Conservation (phyloP, 2,888 invertebrate species). For the Bombyx huttoni region DNA sequence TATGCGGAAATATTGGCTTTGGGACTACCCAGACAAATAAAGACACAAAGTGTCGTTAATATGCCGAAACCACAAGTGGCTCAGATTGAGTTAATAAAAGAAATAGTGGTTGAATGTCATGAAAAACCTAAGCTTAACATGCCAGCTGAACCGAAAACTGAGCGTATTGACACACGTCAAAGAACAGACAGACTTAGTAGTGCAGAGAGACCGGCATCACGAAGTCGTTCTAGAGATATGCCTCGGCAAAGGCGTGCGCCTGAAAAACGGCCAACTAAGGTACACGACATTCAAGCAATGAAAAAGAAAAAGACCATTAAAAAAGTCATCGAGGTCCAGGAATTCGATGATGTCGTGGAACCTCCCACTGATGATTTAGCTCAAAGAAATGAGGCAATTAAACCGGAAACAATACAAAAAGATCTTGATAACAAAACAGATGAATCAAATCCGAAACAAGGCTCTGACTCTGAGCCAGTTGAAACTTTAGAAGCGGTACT, state of each 20-base stretch:
- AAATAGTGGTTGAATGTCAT: constrained; percentile 37
- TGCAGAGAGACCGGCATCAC: constrained; percentile 28
- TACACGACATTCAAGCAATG: constrained; percentile 35
- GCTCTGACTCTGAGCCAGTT: constrained; percentile 19
- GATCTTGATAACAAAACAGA: neutral
- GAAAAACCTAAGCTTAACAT: constrained; percentile 28
- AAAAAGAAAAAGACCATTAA: constrained; percentile 53
- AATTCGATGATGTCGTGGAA: constrained; percentile 44
- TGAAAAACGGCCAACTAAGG: constrained; percentile 48
- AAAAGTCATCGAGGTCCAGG: constrained; percentile 54
- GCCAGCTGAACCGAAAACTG: constrained; percentile 24
- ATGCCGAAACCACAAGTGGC: constrained; percentile 53
- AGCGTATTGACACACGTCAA: constrained; percentile 18
- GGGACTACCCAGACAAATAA: constrained; percentile 64
- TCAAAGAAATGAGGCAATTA: constrained; percentile 6
- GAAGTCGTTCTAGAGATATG: constrained; percentile 54
- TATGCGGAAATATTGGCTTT: constrained; percentile 81
- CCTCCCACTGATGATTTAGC: constrained; percentile 4
- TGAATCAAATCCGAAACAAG: constrained; percentile 24
- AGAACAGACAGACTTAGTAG: constrained; percentile 25
- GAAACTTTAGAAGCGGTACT: constrained; percentile 6
- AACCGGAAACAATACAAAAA: constrained; percentile 3
- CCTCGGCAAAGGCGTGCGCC: constrained; percentile 47
- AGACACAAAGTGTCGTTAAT: constrained; percentile 27
- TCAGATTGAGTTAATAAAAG: constrained; percentile 48